Evolutionary conservation across 2,797 vertebrate species (phyloP), one percentile per base, ranked within the genome.

Genomic region (Siniperca obscura): DNA sequence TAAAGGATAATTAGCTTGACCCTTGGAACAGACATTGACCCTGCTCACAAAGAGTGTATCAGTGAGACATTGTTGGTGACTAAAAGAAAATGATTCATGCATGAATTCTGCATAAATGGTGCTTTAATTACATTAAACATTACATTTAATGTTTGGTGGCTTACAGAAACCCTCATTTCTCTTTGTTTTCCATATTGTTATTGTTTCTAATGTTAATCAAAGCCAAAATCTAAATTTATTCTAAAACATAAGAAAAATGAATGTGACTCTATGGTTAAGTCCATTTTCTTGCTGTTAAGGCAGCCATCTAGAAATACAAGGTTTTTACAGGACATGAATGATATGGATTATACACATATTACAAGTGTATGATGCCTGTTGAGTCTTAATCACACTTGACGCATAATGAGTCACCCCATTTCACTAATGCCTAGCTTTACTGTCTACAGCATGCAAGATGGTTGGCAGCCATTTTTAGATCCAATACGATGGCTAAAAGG

Each of bases 1-100:
- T 73, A 16, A 9, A 6, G 71, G 70, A 56, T 91, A 85, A 92
- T 90, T 89, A 89, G 76, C 65, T 85, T 71, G 86, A 90, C 89
- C 83, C 36, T 34, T 30, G 14, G 60, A 61, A 34, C 36, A 34
- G 74, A 78, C 64, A 34, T 2, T 70, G 83, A 80, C 83, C 90
- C 76, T 0, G 5, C 40, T 64, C 6, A 80, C 80, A 77, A 80
- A 78, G 66, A 66, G 44, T 55, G 52, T 17, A 75, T 87, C 81
- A 86, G 81, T 27, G 62, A 74, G 56, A 81, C 79, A 83, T 77
- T 77, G 75, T 82, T 48, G 77, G 77, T 44, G 68, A 79, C 77
- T 84, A 87, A 87, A 82, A 78, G 70, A 87, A 90, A 86, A 65
- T 76, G 74, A 84, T 72, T 77, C 70, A 85, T 61, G 78, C 86